phyloP scores from a whole-genome alignment of 2,797 vertebrate species.

The Botia kubotai region DNA sequence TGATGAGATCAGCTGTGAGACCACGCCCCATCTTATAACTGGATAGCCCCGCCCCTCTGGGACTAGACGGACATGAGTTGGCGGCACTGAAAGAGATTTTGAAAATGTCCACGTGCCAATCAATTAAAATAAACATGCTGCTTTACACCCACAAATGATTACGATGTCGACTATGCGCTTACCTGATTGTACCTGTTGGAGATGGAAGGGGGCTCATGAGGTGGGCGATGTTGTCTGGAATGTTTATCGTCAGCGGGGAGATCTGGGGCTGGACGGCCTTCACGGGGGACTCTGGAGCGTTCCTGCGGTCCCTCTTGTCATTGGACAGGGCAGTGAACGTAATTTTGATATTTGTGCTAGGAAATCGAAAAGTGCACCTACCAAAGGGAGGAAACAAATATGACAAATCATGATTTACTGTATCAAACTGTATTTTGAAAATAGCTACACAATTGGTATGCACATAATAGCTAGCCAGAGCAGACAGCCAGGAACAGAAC shows the following conservation, averaged over 20 bases:
- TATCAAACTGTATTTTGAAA: background rate
- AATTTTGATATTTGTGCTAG: slow-evolving; percentile 99
- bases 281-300: slow-evolving; percentile 89
- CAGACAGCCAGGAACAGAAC: slow-evolving; percentile 33
- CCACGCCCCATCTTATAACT: slow-evolving; percentile 92
- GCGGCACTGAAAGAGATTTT: slow-evolving; percentile 82
- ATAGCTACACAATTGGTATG: background rate
- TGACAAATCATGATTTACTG: background rate
- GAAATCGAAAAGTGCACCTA: slow-evolving; percentile 97
- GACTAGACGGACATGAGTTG: slow-evolving; percentile 98
- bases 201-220: slow-evolving; percentile 97
- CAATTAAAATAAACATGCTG: background rate
- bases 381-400: background rate
- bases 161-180: slow-evolving; percentile 17
- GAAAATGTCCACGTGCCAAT: background rate
- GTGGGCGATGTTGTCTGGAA: slow-evolving; percentile 97
- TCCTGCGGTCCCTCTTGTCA: slow-evolving; percentile 91
- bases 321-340: slow-evolving; percentile 94
- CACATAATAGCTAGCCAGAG: no score
- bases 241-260: slow-evolving; percentile 97
- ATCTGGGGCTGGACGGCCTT: slow-evolving; percentile 94
- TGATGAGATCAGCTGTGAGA: slow-evolving; percentile 90
- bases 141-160: background rate
- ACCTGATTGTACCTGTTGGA: slow-evolving; percentile 97
- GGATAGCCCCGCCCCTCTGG: slow-evolving; percentile 93